Percentiles rank a stretch among this genome's conserved stretches.
These are phyloP conservation scores for Parapsyche elsis DNA, from an alignment of 1,140 invertebrate genomes.

Conservation along the genomic window DNA sequence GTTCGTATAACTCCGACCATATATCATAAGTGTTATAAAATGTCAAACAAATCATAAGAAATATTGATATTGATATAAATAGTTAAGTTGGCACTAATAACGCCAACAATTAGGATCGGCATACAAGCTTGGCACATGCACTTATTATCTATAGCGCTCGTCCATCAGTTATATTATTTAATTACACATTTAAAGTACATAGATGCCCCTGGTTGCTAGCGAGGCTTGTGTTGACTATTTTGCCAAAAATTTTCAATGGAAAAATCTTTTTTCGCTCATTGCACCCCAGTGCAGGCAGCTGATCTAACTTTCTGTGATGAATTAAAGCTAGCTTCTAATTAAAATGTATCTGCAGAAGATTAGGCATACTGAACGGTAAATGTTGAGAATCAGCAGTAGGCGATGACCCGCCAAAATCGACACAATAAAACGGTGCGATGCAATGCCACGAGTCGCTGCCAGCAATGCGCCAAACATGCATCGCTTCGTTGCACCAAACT, in stretches of 20 bases:
- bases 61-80: conserved; percentile 26
- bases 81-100: conserved; percentile 38
- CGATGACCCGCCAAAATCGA: conserved; percentile 36
- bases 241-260: no score
- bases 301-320: no score
- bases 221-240: no score
- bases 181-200: no score
- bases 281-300: no score
- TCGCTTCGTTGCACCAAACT: conserved; percentile 21
- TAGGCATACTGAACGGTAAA: background rate
- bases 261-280: no score
- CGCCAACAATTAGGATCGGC: conserved; percentile 41
- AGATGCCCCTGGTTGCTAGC: no score
- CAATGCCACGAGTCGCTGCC: conserved; percentile 23
- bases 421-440: conserved; percentile 30
- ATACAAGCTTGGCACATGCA: conserved; percentile 25
- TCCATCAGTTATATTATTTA: background rate
- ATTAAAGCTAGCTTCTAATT: no score
- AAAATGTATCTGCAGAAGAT: no score
- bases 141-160: background rate
- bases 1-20: no score
- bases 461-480: conserved; percentile 35
- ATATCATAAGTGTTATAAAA: background rate
- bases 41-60: conserved; percentile 16
- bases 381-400: conserved; percentile 2